A percentile compares a stretch with the other conserved stretches of the same genome.
phyloP scores from a whole-genome alignment of 2,888 invertebrate genomes.

The Ischnura elegans region DNA sequence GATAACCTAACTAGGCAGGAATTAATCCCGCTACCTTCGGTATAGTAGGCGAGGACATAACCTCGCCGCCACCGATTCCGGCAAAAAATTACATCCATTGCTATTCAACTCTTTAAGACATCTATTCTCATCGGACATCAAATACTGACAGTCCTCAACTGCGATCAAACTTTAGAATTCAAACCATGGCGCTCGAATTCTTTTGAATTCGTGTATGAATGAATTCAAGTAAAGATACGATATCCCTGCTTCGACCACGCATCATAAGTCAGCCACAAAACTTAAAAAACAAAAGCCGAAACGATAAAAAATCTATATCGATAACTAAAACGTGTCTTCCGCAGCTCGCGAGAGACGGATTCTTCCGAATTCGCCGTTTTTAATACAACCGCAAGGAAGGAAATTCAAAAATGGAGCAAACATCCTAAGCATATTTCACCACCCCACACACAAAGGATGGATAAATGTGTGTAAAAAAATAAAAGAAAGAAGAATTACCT shows the following conservation, averaged over 20 bases:
- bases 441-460: neutral
- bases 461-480: neutral
- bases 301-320: neutral
- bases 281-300: neutral
- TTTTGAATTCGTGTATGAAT: neutral
- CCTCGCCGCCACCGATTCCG: too few relatives aligned
- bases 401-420: constrained; percentile 7
- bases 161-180: too few relatives aligned
- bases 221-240: neutral
- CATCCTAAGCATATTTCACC: constrained; percentile 27
- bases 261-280: neutral
- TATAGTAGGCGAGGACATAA: too few relatives aligned
- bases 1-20: too few relatives aligned
- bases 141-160: too few relatives aligned
- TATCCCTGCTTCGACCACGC: neutral
- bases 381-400: constrained; percentile 10
- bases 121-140: too few relatives aligned
- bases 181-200: too few relatives aligned
- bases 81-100: too few relatives aligned
- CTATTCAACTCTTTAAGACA: too few relatives aligned
- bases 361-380: neutral
- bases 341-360: neutral
- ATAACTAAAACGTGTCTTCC: neutral
- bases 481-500: neutral
- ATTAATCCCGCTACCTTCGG: too few relatives aligned